Percentiles rank a stretch among this genome's conserved stretches.
Conservation (phyloP, 1,140 invertebrate species). For the Grapholita molesta region DNA sequence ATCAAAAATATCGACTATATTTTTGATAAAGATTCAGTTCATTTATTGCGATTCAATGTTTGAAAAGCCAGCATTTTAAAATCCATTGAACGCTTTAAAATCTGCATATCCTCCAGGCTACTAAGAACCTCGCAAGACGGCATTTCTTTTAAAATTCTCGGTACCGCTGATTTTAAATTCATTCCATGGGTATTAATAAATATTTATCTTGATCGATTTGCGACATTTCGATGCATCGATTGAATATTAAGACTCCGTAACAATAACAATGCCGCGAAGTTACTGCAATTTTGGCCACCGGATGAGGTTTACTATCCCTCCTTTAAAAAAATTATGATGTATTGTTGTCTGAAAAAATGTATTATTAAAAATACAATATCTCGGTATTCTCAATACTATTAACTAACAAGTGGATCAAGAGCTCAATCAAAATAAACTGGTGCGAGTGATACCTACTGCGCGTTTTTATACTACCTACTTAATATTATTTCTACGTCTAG, state of each 20-base stretch:
- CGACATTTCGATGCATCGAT: constrained; percentile 19
- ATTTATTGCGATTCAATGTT: background rate
- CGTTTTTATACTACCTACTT: too few relatives aligned
- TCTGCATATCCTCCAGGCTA: constrained; percentile 20
- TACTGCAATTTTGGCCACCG: constrained; percentile 19
- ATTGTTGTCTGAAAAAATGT: constrained; percentile 19
- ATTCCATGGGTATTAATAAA: constrained; percentile 20
- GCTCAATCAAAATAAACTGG: too few relatives aligned
- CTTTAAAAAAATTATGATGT: background rate
- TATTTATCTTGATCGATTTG: constrained; percentile 24
- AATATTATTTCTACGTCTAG: too few relatives aligned
- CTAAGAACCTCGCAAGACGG: background rate
- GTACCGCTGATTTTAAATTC: constrained; percentile 20
- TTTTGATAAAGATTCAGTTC: background rate
- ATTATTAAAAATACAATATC: background rate
- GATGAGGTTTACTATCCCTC: constrained; percentile 14
- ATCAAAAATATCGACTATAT: too few relatives aligned
- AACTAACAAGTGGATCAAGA: too few relatives aligned
- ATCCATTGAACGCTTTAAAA: background rate
- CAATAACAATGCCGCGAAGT: background rate
- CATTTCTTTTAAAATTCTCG: background rate
- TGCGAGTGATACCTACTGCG: too few relatives aligned
- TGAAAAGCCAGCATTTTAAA: background rate
- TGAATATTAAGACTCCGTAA: constrained; percentile 22
- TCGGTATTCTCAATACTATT: too few relatives aligned